Percentiles rank a stretch among this genome's conserved stretches.
phyloP scores from a whole-genome alignment of 2,797 vertebrate genomes.

The Cyprinodon diabolis region DNA sequence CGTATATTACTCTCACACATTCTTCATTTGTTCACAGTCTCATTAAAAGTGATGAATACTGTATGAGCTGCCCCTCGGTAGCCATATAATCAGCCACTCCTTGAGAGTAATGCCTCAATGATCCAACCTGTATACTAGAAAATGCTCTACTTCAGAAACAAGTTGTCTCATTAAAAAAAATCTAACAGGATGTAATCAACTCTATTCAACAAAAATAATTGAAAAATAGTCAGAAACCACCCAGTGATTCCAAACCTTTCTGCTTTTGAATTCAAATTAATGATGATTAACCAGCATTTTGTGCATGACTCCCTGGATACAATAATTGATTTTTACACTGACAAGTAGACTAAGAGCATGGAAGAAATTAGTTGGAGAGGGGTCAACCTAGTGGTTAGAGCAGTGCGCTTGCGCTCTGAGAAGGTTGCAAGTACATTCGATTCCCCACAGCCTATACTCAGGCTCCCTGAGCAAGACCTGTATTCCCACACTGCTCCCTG shows the following conservation, averaged over 20 bases:
- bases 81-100: slow-evolving; percentile 1
- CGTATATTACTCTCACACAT: background rate
- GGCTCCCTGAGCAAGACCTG: no score
- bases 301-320: background rate
- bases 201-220: background rate
- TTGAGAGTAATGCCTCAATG: slow-evolving; percentile 1
- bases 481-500: no score
- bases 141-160: slow-evolving; percentile 7
- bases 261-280: background rate
- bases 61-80: background rate
- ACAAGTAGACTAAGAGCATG: no score
- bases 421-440: no score
- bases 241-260: background rate
- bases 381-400: no score
- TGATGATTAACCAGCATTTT: background rate
- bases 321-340: no score
- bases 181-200: slow-evolving; percentile 3
- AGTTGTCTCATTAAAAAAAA: slow-evolving; percentile 12
- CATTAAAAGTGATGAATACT: slow-evolving; percentile 6
- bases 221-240: background rate
- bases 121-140: slow-evolving; percentile 11
- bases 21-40: background rate
- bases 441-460: no score
- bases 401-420: no score
- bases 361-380: background rate